Evolutionary conservation across 2,888 invertebrate species (phyloP).

Genomic region (Sphaerophoria rueppellii): DNA sequence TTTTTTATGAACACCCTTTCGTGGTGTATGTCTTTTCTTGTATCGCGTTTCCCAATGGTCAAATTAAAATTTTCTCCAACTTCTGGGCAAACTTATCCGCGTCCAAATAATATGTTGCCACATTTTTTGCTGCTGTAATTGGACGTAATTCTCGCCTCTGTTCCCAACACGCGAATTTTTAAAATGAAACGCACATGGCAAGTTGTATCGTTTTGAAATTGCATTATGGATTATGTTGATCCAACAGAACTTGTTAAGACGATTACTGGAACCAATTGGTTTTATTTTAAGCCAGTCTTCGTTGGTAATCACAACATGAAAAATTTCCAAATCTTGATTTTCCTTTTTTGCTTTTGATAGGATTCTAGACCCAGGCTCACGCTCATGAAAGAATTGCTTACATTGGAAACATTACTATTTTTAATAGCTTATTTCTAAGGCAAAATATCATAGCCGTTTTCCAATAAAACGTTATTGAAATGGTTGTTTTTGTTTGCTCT

Average conservation of each 20-base stretch:
- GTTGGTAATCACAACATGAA: background rate
- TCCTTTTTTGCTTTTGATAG: background rate
- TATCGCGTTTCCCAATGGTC: background rate
- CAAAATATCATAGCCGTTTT: background rate
- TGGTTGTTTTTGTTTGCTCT: background rate
- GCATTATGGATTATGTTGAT: background rate
- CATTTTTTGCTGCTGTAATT: background rate
- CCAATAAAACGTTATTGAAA: background rate
- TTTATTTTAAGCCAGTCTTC: background rate
- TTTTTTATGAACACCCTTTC: background rate
- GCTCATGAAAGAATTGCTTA: too few relatives aligned
- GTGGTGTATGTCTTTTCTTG: background rate
- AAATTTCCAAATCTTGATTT: background rate
- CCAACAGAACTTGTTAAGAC: background rate
- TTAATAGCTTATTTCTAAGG: background rate
- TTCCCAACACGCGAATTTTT: background rate
- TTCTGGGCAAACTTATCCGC: background rate
- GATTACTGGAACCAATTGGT: background rate
- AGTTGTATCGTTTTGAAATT: background rate
- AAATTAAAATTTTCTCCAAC: background rate
- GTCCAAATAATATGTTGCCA: background rate
- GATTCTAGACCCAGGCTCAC: background rate
- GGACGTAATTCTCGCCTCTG: background rate
- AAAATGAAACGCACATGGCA: conserved; percentile 1
- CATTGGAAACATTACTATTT: too few relatives aligned